Percentiles rank a stretch among this genome's conserved stretches.
Evolutionary conservation across 2,113 vertebrate genomes (phyloP).

Genomic region (Isichthys henryi): DNA sequence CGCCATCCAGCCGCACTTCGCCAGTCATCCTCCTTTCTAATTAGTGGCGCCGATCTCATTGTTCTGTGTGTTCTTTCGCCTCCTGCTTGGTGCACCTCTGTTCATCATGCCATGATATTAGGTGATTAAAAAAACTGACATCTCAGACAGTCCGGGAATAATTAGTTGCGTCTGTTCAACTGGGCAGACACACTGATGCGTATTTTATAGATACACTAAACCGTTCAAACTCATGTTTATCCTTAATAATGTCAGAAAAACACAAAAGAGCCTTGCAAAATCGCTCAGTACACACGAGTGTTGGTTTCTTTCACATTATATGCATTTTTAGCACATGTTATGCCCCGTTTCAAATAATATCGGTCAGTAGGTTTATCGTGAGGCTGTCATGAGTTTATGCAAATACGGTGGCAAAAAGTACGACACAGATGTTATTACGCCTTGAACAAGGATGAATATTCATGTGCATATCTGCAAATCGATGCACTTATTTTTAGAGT

Average conservation of each 20-base stretch:
- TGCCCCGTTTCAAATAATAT: neutral
- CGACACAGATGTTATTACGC: neutral
- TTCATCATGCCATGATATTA: slow-evolving; percentile 22
- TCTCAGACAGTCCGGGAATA: slow-evolving; percentile 7
- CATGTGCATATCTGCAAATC: neutral
- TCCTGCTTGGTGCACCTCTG: neutral
- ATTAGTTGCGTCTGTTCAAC: slow-evolving; percentile 11
- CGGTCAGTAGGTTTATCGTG: neutral
- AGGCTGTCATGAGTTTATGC: neutral
- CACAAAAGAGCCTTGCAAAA: neutral
- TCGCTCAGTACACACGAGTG: neutral
- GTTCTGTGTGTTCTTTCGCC: neutral
- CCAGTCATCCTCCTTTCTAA: neutral
- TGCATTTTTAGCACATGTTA: neutral
- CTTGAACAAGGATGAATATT: neutral
- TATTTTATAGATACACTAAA: neutral
- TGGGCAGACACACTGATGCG: neutral
- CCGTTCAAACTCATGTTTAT: neutral
- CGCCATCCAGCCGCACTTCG: neutral
- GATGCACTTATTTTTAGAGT: neutral
- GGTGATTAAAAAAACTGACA: slow-evolving; percentile 10
- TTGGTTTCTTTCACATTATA: neutral
- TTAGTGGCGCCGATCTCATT: neutral
- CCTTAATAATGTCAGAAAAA: neutral
- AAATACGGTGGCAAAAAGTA: neutral